Conservation (phyloP, 2,113 vertebrate genomes). For the Ammodytes dubius region DNA sequence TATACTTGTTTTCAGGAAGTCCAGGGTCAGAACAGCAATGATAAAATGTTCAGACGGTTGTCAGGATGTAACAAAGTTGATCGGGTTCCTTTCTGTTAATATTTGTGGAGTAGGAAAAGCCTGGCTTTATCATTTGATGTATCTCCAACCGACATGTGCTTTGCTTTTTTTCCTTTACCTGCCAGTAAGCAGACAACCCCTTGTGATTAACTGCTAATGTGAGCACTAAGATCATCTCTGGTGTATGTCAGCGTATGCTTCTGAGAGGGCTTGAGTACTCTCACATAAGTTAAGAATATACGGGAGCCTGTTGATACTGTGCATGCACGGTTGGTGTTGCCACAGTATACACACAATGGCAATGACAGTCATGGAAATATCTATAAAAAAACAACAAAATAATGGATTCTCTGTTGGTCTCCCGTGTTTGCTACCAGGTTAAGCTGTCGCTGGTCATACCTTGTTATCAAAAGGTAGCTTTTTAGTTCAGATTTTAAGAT, state of each 20-base stretch:
- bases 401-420: not conserved
- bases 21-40: not conserved
- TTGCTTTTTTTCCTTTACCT: not conserved
- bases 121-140: slow-evolving; percentile 13
- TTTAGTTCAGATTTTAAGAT: not conserved
- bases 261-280: not conserved
- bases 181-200: slow-evolving; percentile 17
- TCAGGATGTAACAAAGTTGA: slow-evolving; percentile 17
- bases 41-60: not conserved
- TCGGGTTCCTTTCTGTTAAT: not conserved
- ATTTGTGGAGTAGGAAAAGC: slow-evolving; percentile 18
- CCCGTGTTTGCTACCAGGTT: not conserved
- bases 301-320: not conserved
- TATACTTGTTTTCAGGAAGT: not conserved
- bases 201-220: slow-evolving; percentile 38
- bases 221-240: slow-evolving; percentile 18
- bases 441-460: not conserved
- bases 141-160: slow-evolving; percentile 12
- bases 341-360: not conserved
- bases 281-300: not conserved
- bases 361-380: not conserved
- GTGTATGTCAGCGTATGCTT: slow-evolving; percentile 21
- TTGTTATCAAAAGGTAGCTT: not conserved
- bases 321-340: not conserved
- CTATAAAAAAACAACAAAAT: not conserved